A percentile compares a stretch with the other conserved stretches of the same genome.
Conservation (phyloP, 2,113 vertebrate genomes). For the Rhinichthys klamathensis region DNA sequence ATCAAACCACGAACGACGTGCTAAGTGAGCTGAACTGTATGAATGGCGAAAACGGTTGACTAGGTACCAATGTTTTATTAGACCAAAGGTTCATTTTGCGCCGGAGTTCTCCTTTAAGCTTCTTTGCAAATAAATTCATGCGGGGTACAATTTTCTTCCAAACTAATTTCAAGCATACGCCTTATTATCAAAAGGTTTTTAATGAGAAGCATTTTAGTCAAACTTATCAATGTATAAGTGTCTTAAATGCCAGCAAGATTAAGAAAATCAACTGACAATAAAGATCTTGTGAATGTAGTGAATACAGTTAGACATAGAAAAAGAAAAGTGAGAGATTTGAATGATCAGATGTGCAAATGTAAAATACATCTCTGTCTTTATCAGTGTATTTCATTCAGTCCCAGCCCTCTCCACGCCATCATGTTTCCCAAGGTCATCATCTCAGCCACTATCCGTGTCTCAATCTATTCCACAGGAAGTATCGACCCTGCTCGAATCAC, state of each 20-base stretch:
- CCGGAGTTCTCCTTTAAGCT: neutral
- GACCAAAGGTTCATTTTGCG: no score
- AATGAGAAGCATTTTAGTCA: neutral
- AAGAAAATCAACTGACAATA: neutral
- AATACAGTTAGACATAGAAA: neutral
- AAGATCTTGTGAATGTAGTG: neutral
- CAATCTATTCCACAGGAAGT: slow-evolving; percentile 4
- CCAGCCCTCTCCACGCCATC: neutral
- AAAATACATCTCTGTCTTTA: neutral
- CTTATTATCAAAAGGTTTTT: neutral
- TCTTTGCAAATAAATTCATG: neutral
- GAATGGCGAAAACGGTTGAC: no score
- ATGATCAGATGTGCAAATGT: neutral
- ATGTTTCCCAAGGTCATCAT: slow-evolving; percentile 44
- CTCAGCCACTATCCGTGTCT: slow-evolving; percentile 29
- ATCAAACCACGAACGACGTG: no score
- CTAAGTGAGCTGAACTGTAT: no score
- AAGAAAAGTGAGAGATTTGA: neutral
- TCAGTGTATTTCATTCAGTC: neutral
- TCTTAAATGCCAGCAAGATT: neutral
- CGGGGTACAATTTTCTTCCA: neutral
- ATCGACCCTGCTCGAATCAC: slow-evolving; percentile 23
- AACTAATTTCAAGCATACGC: neutral
- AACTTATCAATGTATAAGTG: neutral
- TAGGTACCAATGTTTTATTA: no score